Evolutionary conservation across 35 echinoderm and acorn worm genomes (phyloP), one percentile per base, ranked within the genome.

Genomic region (Hemicentrotus pulcherrimus): DNA sequence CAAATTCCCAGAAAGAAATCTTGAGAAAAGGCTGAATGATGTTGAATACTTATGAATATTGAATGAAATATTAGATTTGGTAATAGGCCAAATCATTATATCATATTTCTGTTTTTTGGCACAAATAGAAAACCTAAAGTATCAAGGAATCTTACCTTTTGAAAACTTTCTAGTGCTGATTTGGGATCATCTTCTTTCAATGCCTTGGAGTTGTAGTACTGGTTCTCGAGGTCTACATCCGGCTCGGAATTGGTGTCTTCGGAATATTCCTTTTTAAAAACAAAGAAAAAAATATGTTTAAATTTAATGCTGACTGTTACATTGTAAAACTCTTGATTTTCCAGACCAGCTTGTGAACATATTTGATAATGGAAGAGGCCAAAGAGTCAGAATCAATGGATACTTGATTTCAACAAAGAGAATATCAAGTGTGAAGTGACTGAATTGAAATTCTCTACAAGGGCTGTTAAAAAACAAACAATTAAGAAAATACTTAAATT

Each of bases 131-230:
- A n/a, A 78, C n/a, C 7, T 6, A 15, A 78, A 7, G 28, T 5
- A 78, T 22, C 19, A n/a, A 78, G 65, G 22, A 28, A n/a, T 35
- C 88, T 90, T 48, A 99, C 98, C 96, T 96, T 96, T 95, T 96
- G 98, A 94, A 99, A 99, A 96, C 98, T 99, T 52, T 97, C 95
- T 95, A 99, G 96, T 70, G 98, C 98, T 86, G 95, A 94, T 41
- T 85, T 96, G 45, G 98, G 98, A 85, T 99, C 98, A 96, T 99
- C 98, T 95, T 99, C 98, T 94, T 99, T 99, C 18, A 99, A 93
- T 52, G 98, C 96, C 94, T 99, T 99, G 94, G 98, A 99, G 94
- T 99, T 99, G 95, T 99, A 99, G 94, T 99, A 99, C 94, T 99
- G 98, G 94, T 99, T 99, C 94, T 99, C 98, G 91, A 99, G 92